Base-by-base conservation (phyloP, 92 coral and sea anemone genomes). In the Umimayanthus chanpuru region DNA sequence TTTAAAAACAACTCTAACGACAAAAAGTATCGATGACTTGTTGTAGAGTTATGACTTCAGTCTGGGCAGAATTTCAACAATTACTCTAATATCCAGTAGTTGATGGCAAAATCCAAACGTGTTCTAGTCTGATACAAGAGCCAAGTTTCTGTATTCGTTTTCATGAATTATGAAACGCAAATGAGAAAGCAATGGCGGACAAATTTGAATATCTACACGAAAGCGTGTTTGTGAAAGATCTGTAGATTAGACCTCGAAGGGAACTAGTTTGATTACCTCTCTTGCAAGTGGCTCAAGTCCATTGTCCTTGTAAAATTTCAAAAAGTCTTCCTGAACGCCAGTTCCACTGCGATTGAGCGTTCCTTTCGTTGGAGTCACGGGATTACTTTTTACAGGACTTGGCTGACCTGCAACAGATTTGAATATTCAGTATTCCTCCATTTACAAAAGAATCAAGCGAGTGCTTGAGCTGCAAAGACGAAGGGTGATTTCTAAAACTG, bases 391-490 rank as follows among this genome's bases (percentile, higher is more conserved):
- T 87, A 92, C 92, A 41, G 98, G 98, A 91, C 98, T 95, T 70
- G 98, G 93, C 65, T 95, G 98, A 93, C 98, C 98, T 95, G 88
- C 55, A 43, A 56, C 79, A 73, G 87, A 94, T 91, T 95, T 91
- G 94, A 95, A 93, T 95, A 93, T 88, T 93, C 93, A 95, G 89
- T 72, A 87, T 79, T 90, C 76, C 92, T 91, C 85, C 81, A 64
- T 89, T 90, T 76, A 89, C 81, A 91, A 70, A 67, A 68, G 77
- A 67, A 39, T 81, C 87, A 29, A 83, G 61, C 78, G 43, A 68
- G 65, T 53, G 23, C 7, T 28, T n/a, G 4, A 47, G 16, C 25
- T 70, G 74, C 66, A 26, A 71, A 81, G 76, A 83, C 8, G 78
- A 83, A 14, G 16, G 61, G 66, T 47, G 43, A 82, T 70, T 43